Conservation (phyloP, 1,140 invertebrate species). For the Penaeus japonicus region DNA sequence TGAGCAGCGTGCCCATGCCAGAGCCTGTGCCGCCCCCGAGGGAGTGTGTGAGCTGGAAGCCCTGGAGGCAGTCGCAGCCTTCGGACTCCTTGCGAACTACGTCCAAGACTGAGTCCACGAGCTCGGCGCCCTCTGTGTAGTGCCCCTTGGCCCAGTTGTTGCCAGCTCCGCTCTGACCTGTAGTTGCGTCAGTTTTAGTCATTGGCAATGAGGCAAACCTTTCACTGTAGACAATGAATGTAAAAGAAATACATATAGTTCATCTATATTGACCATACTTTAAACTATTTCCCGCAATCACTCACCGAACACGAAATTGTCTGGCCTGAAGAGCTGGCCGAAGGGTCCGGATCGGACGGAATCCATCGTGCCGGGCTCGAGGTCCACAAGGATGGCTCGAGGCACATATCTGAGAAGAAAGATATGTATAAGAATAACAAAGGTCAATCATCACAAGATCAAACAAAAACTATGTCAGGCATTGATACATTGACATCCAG, state of each 20-base stretch:
- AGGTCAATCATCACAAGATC: too few species aligned
- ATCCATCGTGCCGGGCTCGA: conserved; percentile 92
- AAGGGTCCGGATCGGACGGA: conserved; percentile 70
- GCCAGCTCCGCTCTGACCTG: conserved; percentile 46
- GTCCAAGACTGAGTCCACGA: conserved; percentile 39
- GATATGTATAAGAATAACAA: too few species aligned
- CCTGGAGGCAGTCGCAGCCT: conserved; percentile 38
- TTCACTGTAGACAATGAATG: neutral
- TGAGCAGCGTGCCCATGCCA: conserved; percentile 40
- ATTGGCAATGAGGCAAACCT: neutral
- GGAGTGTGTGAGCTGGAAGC: conserved; percentile 48
- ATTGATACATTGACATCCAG: too few species aligned
- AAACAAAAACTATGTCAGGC: too few species aligned
- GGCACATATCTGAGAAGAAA: conserved; percentile 75
- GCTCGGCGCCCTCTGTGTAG: conserved; percentile 43
- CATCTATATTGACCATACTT: neutral
- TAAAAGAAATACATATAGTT: too few species aligned
- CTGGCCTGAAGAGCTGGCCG: conserved; percentile 71
- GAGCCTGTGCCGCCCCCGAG: conserved; percentile 43
- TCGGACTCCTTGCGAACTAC: conserved; percentile 43
- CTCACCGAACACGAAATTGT: conserved; percentile 72
- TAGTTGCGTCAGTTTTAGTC: neutral
- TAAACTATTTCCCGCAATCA: conserved; percentile 61
- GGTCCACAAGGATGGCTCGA: conserved; percentile 71
- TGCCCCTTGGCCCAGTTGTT: conserved; percentile 49